These are phyloP conservation scores for Dicyrtomina minuta DNA, from an alignment of 2,888 invertebrate genomes.

Conservation along the genomic window DNA sequence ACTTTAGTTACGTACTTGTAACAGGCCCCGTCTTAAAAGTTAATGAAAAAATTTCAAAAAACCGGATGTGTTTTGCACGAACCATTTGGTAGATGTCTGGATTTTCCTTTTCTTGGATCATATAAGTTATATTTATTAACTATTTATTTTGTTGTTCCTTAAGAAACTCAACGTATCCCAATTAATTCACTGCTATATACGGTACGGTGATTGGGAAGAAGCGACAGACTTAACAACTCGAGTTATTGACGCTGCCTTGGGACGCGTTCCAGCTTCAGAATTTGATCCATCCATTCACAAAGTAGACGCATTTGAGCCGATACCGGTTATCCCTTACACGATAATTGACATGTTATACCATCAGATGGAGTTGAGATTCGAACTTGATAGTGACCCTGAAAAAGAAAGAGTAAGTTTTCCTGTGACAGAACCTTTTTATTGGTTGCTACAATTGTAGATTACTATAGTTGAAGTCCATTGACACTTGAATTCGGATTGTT, in stretches of 20 bases:
- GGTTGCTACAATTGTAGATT: neutral
- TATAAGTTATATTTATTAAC: too few species aligned
- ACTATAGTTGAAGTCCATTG: neutral
- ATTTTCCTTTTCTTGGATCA: too few species aligned
- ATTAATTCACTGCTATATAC: constrained; percentile 46
- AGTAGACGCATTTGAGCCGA: constrained; percentile 44
- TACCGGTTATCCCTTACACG: constrained; percentile 46
- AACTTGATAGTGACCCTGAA: constrained; percentile 29
- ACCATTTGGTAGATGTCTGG: too few species aligned
- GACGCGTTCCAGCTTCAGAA: constrained; percentile 40
- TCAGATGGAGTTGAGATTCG: constrained; percentile 38
- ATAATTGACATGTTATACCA: constrained; percentile 44
- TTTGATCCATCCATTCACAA: constrained; percentile 48
- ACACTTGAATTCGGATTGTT: neutral
- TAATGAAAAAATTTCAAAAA: too few species aligned
- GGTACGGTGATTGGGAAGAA: constrained; percentile 49
- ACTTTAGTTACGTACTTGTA: too few species aligned
- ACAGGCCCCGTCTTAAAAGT: too few species aligned
- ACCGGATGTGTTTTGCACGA: too few species aligned
- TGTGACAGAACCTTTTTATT: constrained; percentile 1
- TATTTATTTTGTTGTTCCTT: constrained; percentile 13
- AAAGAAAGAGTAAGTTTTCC: constrained; percentile 20
- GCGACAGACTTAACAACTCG: constrained; percentile 42
- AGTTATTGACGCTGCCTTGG: constrained; percentile 49
- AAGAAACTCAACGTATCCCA: constrained; percentile 46